A percentile compares a stretch with the other conserved stretches of the same genome.
phyloP scores from a whole-genome alignment of 2,797 vertebrate species.

The Pseudopleuronectes americanus region DNA sequence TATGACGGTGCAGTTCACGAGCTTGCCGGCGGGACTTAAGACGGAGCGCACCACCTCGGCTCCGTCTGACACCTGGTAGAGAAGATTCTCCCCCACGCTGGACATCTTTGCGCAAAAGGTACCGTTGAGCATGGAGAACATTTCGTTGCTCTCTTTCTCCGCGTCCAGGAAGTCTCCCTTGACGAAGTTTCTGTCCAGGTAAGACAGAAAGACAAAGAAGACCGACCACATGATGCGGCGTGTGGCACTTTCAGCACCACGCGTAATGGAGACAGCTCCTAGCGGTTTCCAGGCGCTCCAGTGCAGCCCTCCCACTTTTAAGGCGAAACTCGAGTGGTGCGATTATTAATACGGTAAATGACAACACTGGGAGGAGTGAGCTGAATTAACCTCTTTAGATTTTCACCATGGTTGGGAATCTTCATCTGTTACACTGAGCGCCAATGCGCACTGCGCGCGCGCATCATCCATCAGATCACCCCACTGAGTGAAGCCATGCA shows the following conservation, averaged over 20 bases:
- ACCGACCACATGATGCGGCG: conserved; percentile 81
- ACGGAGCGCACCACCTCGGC: conserved; percentile 75
- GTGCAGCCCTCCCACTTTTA: conserved; percentile 67
- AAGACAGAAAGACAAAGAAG: conserved; percentile 82
- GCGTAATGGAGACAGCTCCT: conserved; percentile 82
- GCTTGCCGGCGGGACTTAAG: conserved; percentile 62
- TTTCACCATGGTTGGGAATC: neutral
- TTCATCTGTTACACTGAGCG: conserved; percentile 1
- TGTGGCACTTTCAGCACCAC: conserved; percentile 84
- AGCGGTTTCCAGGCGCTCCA: conserved; percentile 15
- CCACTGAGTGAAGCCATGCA: neutral
- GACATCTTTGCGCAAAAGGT: conserved; percentile 78
- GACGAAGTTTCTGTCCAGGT: conserved; percentile 79
- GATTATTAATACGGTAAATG: conserved; percentile 76
- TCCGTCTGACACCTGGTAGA: conserved; percentile 84
- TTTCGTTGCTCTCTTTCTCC: conserved; percentile 70
- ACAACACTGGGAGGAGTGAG: conserved; percentile 81
- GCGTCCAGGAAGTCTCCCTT: conserved; percentile 71
- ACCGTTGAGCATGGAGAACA: conserved; percentile 71
- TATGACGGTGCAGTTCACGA: conserved; percentile 72
- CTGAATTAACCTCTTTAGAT: conserved; percentile 69
- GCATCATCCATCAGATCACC: neutral
- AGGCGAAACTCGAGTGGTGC: conserved; percentile 65
- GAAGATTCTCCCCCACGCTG: conserved; percentile 42
- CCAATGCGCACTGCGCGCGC: neutral